A percentile compares a stretch with the other conserved stretches of the same genome.
Conservation (phyloP, 1,140 invertebrate species). For the Bradysia coprophila region DNA sequence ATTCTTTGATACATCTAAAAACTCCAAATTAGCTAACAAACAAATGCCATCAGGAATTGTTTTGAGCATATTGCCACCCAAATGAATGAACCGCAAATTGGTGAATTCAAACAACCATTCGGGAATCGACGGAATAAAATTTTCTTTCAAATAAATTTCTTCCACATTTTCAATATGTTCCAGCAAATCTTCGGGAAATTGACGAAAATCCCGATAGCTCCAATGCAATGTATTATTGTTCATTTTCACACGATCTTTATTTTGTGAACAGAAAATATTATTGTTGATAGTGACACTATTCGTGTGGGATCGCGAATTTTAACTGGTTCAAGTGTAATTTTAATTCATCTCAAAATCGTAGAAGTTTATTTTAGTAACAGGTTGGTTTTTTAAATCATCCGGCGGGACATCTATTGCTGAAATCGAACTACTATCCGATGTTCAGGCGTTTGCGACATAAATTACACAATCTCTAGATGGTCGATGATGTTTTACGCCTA, state of each 20-base stretch:
- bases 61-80: slow-evolving; percentile 18
- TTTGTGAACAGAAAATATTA: too few species aligned
- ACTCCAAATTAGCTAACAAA: slow-evolving; percentile 19
- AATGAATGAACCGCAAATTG: slow-evolving; percentile 19
- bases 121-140: slow-evolving; percentile 20
- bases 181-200: slow-evolving; percentile 20
- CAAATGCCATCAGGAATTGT: slow-evolving; percentile 17
- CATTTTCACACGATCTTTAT: slow-evolving; percentile 11
- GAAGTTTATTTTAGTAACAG: too few species aligned
- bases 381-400: too few species aligned
- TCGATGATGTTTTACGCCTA: too few species aligned
- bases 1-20: slow-evolving; percentile 21
- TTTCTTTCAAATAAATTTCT: slow-evolving; percentile 21
- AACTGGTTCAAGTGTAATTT: not conserved
- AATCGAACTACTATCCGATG: too few species aligned
- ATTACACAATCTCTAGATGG: too few species aligned
- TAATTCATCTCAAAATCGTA: too few species aligned
- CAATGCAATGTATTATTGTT: slow-evolving; percentile 21
- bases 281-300: not conserved
- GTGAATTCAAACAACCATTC: slow-evolving; percentile 20
- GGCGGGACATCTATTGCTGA: too few species aligned
- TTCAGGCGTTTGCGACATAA: too few species aligned
- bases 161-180: slow-evolving; percentile 17
- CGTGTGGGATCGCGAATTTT: not conserved
- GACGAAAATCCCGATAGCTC: slow-evolving; percentile 22